Base-by-base conservation (phyloP, 2,888 invertebrate species). In the Melanargia galathea region DNA sequence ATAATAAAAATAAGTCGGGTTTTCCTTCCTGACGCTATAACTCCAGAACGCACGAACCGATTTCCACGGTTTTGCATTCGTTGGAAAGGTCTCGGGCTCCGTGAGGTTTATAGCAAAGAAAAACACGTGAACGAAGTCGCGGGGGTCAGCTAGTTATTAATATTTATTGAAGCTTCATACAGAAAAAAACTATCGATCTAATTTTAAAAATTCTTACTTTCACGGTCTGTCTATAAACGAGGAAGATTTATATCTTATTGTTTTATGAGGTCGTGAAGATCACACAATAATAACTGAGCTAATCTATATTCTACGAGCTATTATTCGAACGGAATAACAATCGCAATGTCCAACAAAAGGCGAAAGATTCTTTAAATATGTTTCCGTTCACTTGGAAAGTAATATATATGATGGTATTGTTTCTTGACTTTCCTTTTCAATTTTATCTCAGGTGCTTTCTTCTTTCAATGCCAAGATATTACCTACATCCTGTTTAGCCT, bases 311-410 rank as follows among this genome's bases (percentile, higher is more conserved):
- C 26, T 55, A 55, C 26, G 40, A 43, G 40, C 26, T n/a, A 10
- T 54, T 38, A 54, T 54, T 40, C n/a, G 8, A 54, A 54, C 38
- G n/a, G n/a, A 22, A 54, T n/a, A 38, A 55, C 40, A 26, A 40
- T 40, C 3, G 6, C 16, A 43, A 20, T 45, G 13, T 46, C 45
- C 45, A 22, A 45, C 20, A 45, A 45, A 45, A 18, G 45, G 13
- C 22, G 5, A 46, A 55, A 40, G 24, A 55, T 55, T 43, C 5
- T 43, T 13, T 51, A 16, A 43, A 38, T 46, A 57, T 40, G 49
- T 43, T 49, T 45, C 30, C 49, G 35, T 46, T 60, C 51, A 46
- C 49, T 58, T 57, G 24, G 30, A 67, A 63, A 59, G n/a, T 43
- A 18, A 43, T 63, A 63, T n/a, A n/a, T n/a, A n/a, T n/a, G n/a